These are phyloP conservation scores for Pocillopora damicornis DNA, from an alignment of 64 coral and sea anemone species.

Conservation along the genomic window DNA sequence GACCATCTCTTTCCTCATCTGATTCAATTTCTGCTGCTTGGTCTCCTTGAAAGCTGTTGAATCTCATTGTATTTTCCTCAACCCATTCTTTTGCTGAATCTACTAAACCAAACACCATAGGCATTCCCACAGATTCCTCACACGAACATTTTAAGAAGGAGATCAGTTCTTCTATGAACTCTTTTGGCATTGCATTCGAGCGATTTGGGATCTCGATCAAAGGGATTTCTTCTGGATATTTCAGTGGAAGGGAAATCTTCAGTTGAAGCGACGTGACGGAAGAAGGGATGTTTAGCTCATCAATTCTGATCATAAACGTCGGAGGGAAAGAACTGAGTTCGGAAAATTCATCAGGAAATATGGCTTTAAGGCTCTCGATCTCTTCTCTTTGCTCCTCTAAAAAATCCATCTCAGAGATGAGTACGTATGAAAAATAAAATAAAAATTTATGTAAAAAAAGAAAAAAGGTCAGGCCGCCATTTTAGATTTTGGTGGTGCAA, in stretches of 20 bases:
- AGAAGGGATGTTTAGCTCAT: conserved; percentile 55
- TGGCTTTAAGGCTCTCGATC: conserved; percentile 67
- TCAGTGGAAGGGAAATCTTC: conserved; percentile 57
- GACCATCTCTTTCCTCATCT: not conserved
- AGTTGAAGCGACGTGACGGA: conserved; percentile 44
- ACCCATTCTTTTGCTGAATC: conserved; percentile 80
- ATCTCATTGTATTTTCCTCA: conserved; percentile 35
- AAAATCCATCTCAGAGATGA: conserved; percentile 51
- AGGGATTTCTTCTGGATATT: conserved; percentile 73
- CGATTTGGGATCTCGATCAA: conserved; percentile 81
- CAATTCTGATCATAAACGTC: conserved; percentile 78
- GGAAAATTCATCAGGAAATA: conserved; percentile 72
- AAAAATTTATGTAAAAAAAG: not conserved
- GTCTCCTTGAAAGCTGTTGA: conserved; percentile 14
- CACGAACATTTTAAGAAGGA: conserved; percentile 39
- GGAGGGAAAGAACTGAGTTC: conserved; percentile 64
- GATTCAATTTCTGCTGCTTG: not conserved
- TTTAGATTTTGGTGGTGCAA: conserved; percentile 19
- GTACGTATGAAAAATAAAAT: not conserved
- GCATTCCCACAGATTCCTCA: conserved; percentile 65
- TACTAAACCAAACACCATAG: conserved; percentile 76
- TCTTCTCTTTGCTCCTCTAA: conserved; percentile 82
- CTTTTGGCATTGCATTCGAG: conserved; percentile 49
- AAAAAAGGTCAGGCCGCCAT: not conserved
- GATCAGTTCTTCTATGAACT: conserved; percentile 47